Conservation (phyloP, 2,113 vertebrate species). For the Phoenicopterus ruber region DNA sequence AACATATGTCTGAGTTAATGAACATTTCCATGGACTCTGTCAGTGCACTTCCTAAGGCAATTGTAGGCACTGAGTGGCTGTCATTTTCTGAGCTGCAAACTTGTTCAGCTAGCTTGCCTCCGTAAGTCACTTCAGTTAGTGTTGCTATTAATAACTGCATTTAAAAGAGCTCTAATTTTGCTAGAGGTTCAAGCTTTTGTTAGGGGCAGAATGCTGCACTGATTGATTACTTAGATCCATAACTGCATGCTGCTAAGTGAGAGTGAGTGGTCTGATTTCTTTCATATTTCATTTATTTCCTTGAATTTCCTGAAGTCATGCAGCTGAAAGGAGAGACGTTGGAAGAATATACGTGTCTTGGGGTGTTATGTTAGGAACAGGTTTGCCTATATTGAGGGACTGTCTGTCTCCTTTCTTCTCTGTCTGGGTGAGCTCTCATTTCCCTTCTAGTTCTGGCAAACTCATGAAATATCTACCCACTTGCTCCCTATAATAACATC, state of each 20-base stretch:
- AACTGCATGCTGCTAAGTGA: neutral
- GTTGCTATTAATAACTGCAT: constrained; percentile 42
- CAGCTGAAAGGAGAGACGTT: neutral
- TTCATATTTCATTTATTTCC: neutral
- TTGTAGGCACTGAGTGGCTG: constrained; percentile 30
- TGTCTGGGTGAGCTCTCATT: neutral
- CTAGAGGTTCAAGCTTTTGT: neutral
- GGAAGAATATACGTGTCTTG: neutral
- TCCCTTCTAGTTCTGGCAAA: neutral
- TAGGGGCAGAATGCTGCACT: neutral
- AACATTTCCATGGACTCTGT: constrained; percentile 34
- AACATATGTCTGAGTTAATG: constrained; percentile 55
- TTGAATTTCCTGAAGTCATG: neutral
- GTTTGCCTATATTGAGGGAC: neutral
- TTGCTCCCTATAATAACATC: neutral
- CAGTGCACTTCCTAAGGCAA: constrained; percentile 52
- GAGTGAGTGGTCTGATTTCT: neutral
- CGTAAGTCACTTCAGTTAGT: constrained; percentile 18
- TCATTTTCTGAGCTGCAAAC: constrained; percentile 49
- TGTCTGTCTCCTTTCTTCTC: neutral
- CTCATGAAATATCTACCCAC: neutral
- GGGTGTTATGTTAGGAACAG: neutral
- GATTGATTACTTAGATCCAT: neutral
- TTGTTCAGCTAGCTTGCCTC: constrained; percentile 34
- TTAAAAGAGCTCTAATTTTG: constrained; percentile 15